Conservation (phyloP, 2,888 invertebrate species). For the Dusona sp. region DNA sequence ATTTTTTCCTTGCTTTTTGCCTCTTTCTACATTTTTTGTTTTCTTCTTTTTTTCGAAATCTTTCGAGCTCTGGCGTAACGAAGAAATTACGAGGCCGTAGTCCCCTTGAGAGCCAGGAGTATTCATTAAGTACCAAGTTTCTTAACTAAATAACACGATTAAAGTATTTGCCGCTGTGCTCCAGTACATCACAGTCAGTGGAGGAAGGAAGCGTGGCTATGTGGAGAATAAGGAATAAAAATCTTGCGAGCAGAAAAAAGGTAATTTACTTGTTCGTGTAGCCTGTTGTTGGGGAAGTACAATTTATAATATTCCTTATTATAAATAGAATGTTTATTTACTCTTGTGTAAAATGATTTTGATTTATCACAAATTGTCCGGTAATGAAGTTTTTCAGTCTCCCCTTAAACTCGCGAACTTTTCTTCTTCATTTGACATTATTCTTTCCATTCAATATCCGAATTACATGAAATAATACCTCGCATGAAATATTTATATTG, state of each 20-base stretch:
- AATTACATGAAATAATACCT: background rate
- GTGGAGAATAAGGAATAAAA: constrained; percentile 15
- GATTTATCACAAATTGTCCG: too few species aligned
- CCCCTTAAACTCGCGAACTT: too few species aligned
- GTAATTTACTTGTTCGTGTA: background rate
- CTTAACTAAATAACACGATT: constrained; percentile 66
- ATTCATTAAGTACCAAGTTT: constrained; percentile 65
- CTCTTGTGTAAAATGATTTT: background rate
- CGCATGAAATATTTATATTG: background rate
- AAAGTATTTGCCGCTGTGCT: constrained; percentile 60
- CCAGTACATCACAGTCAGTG: constrained; percentile 18
- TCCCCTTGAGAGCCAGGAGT: constrained; percentile 48
- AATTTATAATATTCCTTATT: background rate
- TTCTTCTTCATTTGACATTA: too few species aligned
- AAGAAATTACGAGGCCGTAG: constrained; percentile 63
- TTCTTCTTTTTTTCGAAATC: constrained; percentile 23
- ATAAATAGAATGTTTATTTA: background rate
- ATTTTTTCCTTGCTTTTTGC: constrained; percentile 38
- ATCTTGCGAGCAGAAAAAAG: constrained; percentile 19
- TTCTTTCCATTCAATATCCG: background rate
- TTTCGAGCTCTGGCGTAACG: constrained; percentile 37
- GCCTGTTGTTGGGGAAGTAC: background rate
- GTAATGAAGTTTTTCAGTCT: too few species aligned
- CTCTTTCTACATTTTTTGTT: constrained; percentile 13
- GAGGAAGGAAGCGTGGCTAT: background rate